phyloP scores from a whole-genome alignment of 2,113 vertebrate genomes.

The Perca schrenkii region DNA sequence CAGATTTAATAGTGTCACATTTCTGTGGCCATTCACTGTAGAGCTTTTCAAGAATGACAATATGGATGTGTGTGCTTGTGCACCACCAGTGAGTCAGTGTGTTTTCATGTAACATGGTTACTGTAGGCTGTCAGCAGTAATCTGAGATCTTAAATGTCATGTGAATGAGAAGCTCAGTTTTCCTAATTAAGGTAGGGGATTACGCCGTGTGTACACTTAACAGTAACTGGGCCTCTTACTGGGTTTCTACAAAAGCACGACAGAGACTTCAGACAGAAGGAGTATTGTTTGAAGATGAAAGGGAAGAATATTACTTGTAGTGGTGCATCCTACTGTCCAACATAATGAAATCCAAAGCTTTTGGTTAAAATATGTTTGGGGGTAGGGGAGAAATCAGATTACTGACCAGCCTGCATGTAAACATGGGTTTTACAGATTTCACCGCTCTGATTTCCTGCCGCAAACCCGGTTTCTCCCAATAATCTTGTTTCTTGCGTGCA shows the following conservation, averaged over 20 bases:
- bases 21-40: slow-evolving; percentile 44
- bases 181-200: not conserved
- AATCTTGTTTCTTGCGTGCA: slow-evolving; percentile 11
- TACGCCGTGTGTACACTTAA: not conserved
- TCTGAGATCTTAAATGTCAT: slow-evolving; percentile 13
- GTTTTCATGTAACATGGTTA: slow-evolving; percentile 2
- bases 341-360: slow-evolving; percentile 53
- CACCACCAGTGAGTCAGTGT: slow-evolving; percentile 4
- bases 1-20: slow-evolving; percentile 63
- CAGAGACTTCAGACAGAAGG: not conserved
- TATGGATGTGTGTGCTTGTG: slow-evolving; percentile 10
- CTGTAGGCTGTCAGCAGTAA: slow-evolving; percentile 1
- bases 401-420: slow-evolving; percentile 47
- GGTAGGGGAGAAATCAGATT: slow-evolving; percentile 44
- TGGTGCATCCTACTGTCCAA: slow-evolving; percentile 27
- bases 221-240: not conserved
- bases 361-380: slow-evolving; percentile 18
- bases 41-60: slow-evolving; percentile 46
- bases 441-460: slow-evolving; percentile 31
- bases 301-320: slow-evolving; percentile 13
- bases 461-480: slow-evolving; percentile 37
- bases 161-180: not conserved
- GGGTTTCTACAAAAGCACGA: slow-evolving; percentile 14
- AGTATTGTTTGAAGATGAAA: slow-evolving; percentile 28
- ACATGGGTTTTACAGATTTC: slow-evolving; percentile 22